Conservation (phyloP, 2,113 vertebrate genomes). For the Charadrius vociferus region DNA sequence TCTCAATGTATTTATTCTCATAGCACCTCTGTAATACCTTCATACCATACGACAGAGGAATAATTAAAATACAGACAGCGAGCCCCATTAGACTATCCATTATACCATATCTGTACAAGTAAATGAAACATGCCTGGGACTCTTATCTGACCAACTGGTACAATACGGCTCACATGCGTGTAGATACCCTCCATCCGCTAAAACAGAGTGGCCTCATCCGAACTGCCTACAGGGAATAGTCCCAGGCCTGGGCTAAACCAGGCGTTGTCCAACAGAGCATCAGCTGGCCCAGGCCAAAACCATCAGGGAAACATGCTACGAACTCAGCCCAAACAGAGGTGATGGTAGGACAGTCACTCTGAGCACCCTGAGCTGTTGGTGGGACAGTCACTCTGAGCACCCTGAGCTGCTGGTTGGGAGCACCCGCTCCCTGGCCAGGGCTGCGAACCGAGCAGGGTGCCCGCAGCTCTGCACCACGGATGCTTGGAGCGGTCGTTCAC, state of each 20-base stretch:
- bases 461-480: not conserved
- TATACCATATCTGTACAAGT: not conserved
- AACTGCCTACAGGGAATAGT: not conserved
- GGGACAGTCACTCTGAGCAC: not conserved
- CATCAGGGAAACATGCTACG: rapidly evolving
- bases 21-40: not conserved
- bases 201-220: not conserved
- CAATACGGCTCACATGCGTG: not conserved
- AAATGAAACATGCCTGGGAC: not conserved
- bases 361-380: not conserved
- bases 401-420: not conserved
- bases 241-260: not conserved
- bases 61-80: not conserved
- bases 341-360: not conserved
- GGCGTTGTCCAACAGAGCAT: not conserved
- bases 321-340: not conserved
- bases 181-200: not conserved
- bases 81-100: not conserved
- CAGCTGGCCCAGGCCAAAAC: not conserved
- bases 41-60: not conserved
- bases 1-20: not conserved
- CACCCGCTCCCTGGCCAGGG: rapidly evolving
- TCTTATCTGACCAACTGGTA: not conserved
- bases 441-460: rapidly evolving
- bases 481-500: rapidly evolving